Evolutionary conservation across 2,797 vertebrate genomes (phyloP).

Genomic region (Phrynocephalus forsythii): DNA sequence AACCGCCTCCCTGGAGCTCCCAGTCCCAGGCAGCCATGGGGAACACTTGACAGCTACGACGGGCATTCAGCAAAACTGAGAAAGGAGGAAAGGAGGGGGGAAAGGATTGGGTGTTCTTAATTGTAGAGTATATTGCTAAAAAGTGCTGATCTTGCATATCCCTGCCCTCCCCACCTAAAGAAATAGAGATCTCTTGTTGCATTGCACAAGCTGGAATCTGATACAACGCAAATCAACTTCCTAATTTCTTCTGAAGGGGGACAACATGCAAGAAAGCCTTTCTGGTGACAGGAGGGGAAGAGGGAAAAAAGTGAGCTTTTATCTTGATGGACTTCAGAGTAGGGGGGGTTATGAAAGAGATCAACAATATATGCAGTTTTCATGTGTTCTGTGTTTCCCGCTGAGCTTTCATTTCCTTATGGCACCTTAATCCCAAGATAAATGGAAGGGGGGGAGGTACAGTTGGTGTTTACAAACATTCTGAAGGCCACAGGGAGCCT

Average conservation of each 20-base stretch:
- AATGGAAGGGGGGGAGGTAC: background rate
- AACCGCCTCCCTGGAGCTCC: no score
- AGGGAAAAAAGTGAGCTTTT: conserved; percentile 39
- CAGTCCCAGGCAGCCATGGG: no score
- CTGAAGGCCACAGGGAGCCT: background rate
- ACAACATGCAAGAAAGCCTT: conserved; percentile 66
- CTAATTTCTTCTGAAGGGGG: conserved; percentile 66
- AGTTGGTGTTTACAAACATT: background rate
- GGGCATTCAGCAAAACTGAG: background rate
- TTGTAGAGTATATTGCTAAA: conserved; percentile 41
- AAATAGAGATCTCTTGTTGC: conserved; percentile 62
- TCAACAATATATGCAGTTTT: background rate
- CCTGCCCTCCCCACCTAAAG: conserved; percentile 44
- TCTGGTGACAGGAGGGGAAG: conserved; percentile 11
- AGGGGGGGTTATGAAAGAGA: conserved; percentile 13
- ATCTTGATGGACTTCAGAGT: conserved; percentile 16
- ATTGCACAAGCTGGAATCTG: conserved; percentile 46
- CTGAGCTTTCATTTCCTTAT: background rate
- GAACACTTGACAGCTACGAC: no score
- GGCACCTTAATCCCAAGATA: background rate
- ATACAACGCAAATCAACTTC: conserved; percentile 54
- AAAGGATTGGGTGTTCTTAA: conserved; percentile 40
- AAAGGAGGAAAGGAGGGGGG: conserved; percentile 6
- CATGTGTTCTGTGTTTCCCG: accelerated
- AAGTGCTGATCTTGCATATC: conserved; percentile 57